Evolutionary conservation across 1,140 invertebrate species (phyloP).

Genomic region (Drosophila insularis): DNA sequence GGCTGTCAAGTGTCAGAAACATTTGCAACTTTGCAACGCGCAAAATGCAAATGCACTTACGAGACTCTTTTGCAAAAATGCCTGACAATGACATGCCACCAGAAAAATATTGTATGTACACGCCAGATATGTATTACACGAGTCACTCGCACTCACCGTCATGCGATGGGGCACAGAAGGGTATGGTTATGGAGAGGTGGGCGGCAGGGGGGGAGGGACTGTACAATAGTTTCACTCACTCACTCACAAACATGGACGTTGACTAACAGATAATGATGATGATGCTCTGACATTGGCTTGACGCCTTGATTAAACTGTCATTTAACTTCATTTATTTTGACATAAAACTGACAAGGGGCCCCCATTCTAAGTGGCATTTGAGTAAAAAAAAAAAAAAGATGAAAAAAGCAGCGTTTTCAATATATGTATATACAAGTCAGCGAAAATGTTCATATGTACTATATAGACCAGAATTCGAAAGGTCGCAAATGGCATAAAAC

Average conservation of each 20-base stretch:
- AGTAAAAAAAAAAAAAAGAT: slow-evolving; percentile 26
- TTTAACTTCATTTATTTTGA: slow-evolving; percentile 82
- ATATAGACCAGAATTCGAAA: neutral
- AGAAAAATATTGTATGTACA: slow-evolving; percentile 44
- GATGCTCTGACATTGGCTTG: slow-evolving; percentile 67
- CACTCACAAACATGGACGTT: slow-evolving; percentile 23
- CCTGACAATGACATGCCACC: slow-evolving; percentile 71
- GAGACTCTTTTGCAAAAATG: slow-evolving; percentile 51
- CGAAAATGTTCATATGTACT: slow-evolving; percentile 12
- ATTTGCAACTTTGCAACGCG: slow-evolving; percentile 62
- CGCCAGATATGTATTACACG: slow-evolving; percentile 71
- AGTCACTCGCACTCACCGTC: slow-evolving; percentile 55
- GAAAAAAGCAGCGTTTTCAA: slow-evolving; percentile 55
- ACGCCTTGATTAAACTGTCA: slow-evolving; percentile 82
- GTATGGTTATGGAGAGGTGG: neutral
- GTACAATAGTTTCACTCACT: slow-evolving; percentile 44
- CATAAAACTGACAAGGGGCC: slow-evolving; percentile 78
- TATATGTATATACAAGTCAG: slow-evolving; percentile 56
- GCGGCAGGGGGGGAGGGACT: slow-evolving; percentile 25
- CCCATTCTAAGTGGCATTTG: slow-evolving; percentile 73
- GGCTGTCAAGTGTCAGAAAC: slow-evolving; percentile 76
- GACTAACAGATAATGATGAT: slow-evolving; percentile 34
- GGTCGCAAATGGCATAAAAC: neutral
- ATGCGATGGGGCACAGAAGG: neutral
- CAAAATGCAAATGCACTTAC: slow-evolving; percentile 77